Evolutionary conservation across 2,888 invertebrate species (phyloP), one percentile per base, ranked within the genome.

Genomic region (Crematogaster levior): DNA sequence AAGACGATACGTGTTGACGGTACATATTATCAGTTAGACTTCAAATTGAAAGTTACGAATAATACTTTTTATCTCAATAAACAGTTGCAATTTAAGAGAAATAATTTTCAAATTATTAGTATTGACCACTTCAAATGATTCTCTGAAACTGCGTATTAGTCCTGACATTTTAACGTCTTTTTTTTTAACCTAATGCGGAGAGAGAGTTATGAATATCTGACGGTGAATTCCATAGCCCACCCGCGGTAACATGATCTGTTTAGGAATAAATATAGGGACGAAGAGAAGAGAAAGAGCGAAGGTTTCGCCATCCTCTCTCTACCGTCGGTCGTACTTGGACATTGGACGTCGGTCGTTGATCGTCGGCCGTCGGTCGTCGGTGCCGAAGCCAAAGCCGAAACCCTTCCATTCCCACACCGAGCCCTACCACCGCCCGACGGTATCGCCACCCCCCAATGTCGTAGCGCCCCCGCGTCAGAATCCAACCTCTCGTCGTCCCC

Each of bases 211-310:
- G 83, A 85, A 83, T 81, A 74, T 81, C 74, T 68, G 63, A 87
- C 66, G 83, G 83, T 81, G 85, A 83, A 70, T 77, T 70, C 70
- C 53, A 83, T 30, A 63, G 70, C 81, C 74, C 83, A 83, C 83
- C 84, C 87, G 90, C 84, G 88, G 89, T 91, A 90, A 91, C 90
- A 87, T 88, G 89, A 90, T 87, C 89, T 88, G 89, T 91, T 88
- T 88, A 90, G 87, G 84, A 81, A 68, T 82, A 85, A 85, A 84
- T 85, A 72, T 53, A 75, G 73, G 77, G 83, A 73, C 53, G 75
- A 81, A 83, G 73, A 68, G 63, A 48, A 81, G 68, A 40, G 74
- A 48, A 81, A 79, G 66, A 81, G 81, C 75, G 80, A 80, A 43
- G 61, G 37, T 37, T 24, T 51, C 65, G 37, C n/a, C 74, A 34